phyloP scores from a whole-genome alignment of 2,113 vertebrate genomes.

The Aphyosemion australe region DNA sequence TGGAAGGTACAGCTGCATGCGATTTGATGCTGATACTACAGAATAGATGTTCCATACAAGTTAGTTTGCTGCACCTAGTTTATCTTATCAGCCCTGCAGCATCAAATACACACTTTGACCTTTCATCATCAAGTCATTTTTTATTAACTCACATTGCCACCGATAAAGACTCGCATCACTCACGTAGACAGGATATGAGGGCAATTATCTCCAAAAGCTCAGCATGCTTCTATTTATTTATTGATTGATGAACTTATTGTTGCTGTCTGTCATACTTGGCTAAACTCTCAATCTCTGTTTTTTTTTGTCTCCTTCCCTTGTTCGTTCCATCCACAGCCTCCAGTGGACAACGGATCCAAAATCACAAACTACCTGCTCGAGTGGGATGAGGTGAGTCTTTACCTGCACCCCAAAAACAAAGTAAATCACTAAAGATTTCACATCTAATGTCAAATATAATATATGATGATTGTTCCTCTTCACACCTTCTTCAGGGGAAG shows the following conservation, averaged over 20 bases:
- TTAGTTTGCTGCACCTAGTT: neutral
- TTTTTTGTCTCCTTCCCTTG: slow-evolving; percentile 11
- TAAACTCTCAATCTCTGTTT: slow-evolving; percentile 42
- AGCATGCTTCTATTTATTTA: slow-evolving; percentile 27
- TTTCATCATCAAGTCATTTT: slow-evolving; percentile 18
- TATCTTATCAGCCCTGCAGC: neutral
- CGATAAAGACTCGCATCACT: slow-evolving; percentile 34
- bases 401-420: neutral
- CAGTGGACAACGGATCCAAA: slow-evolving; percentile 96
- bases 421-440: neutral
- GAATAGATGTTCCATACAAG: neutral
- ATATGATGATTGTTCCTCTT: too few relatives aligned
- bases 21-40: neutral
- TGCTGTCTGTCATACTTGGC: slow-evolving; percentile 25
- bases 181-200: slow-evolving; percentile 43
- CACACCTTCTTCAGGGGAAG: slow-evolving; percentile 83
- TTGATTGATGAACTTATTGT: slow-evolving; percentile 29
- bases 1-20: slow-evolving; percentile 87
- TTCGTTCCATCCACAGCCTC: slow-evolving; percentile 79
- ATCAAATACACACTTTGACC: slow-evolving; percentile 9
- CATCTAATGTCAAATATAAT: too few relatives aligned
- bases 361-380: slow-evolving; percentile 97
- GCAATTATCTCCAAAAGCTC: slow-evolving; percentile 32
- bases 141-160: slow-evolving; percentile 16
- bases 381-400: slow-evolving; percentile 91